Evolutionary conservation across 2,113 vertebrate species (phyloP), one percentile per base, ranked within the genome.

Genomic region (Erpornis zantholeuca): DNA sequence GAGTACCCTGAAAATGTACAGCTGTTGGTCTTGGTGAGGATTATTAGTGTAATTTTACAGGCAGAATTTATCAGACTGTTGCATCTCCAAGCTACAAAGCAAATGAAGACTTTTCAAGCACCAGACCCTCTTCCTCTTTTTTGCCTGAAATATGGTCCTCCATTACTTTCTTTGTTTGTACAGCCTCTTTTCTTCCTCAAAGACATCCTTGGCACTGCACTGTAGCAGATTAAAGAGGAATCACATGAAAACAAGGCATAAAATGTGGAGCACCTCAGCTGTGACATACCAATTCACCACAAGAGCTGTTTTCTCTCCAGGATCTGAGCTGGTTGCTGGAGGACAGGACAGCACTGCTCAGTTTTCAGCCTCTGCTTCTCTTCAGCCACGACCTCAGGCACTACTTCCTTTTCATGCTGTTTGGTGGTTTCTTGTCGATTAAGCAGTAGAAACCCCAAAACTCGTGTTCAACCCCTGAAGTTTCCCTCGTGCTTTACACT

Each of bases 191-290:
- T 85, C 79, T 17, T 40, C n/a, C 47, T 50, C 19, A 4, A 10
- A 69, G 70, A 53, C 25, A 49, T 45, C 44, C 44, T 52, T 0
- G 0, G 35, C 27, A 60, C 24, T n/a, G 19, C 23, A 22, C 1
- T 66, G 24, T 11, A 75, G 29, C 20, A 14, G 7, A 12, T 60
- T 40, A 60, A 76, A 63, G 40, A 90, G 25, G 49, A 79, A 40
- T 44, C 44, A 44, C 20, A 7, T 8, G 28, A n/a, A 72, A 82
- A 17, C 22, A 33, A 75, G n/a, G n/a, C 20, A 18, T 33, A 12
- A 44, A 59, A 36, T 0, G 1, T 24, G 13, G 68, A 47, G 35
- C 24, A 15, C 19, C 64, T 64, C 61, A 75, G 35, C 21, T 60
- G 17, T 63, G 87, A 27, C 6, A 3, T 4, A 12, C 16, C 44